phyloP scores from a whole-genome alignment of 2,888 invertebrate species.

The Agapostemon virescens region DNA sequence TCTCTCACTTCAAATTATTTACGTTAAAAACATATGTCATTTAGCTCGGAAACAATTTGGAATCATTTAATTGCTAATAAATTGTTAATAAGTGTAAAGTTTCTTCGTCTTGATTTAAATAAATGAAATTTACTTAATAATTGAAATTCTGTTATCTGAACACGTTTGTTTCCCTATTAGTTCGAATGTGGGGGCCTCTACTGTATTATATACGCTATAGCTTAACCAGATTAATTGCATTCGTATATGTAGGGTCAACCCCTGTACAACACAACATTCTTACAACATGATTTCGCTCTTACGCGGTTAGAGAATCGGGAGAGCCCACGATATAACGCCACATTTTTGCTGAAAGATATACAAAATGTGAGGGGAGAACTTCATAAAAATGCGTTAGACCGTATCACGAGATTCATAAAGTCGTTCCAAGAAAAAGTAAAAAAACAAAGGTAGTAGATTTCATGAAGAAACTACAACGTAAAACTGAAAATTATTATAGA shows the following conservation, averaged over 20 bases:
- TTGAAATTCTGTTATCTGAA: background rate
- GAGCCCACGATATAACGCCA: background rate
- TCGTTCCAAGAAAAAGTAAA: background rate
- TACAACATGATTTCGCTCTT: constrained; percentile 2
- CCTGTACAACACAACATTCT: background rate
- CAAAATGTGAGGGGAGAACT: background rate
- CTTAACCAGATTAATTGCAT: background rate
- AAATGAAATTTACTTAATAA: no score
- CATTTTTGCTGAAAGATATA: background rate
- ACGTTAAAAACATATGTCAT: no score
- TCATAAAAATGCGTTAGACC: background rate
- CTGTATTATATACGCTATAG: background rate
- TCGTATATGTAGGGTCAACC: background rate
- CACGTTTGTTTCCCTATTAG: background rate
- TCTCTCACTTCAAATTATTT: no score
- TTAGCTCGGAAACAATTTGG: no score
- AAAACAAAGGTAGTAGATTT: background rate
- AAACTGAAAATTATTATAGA: background rate
- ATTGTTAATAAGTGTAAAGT: no score
- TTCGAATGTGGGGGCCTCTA: background rate
- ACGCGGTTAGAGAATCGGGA: background rate
- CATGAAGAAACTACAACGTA: background rate
- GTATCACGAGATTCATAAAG: background rate
- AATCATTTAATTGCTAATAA: no score
- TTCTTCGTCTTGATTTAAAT: no score